phyloP scores from a whole-genome alignment of 2,113 vertebrate species.

The Cardinalis cardinalis region DNA sequence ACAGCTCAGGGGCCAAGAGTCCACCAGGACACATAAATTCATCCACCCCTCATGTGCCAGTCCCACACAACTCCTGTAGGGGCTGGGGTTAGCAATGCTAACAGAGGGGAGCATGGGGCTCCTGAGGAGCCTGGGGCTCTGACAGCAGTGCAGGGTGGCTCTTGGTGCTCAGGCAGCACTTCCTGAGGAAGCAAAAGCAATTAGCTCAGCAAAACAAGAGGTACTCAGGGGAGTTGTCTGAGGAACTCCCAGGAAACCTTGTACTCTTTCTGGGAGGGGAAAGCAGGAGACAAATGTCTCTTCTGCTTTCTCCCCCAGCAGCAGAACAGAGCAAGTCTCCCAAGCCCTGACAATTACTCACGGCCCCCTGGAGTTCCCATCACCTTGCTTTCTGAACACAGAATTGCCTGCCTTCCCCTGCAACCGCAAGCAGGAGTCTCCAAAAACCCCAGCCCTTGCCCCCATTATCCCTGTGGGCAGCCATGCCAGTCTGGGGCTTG shows the following conservation, averaged over 20 bases:
- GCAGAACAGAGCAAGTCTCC: neutral
- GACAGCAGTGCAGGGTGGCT: neutral
- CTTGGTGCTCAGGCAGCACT: neutral
- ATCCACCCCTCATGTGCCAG: neutral
- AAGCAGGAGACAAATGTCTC: neutral
- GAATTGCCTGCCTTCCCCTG: neutral
- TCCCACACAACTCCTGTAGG: neutral
- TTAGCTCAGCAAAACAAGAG: neutral
- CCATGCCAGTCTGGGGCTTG: neutral
- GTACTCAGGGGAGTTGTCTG: neutral
- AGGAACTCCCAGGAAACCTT: neutral
- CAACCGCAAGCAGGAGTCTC: neutral
- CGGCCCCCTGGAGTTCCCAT: neutral
- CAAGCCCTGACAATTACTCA: neutral
- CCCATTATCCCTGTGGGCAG: neutral
- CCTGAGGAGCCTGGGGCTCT: neutral
- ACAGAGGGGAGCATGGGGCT: neutral
- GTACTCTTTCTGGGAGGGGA: neutral
- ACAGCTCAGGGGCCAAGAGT: fast-evolving
- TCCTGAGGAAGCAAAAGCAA: neutral
- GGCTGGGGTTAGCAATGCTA: neutral
- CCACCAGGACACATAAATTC: neutral
- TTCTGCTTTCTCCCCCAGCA: neutral
- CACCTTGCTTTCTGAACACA: neutral
- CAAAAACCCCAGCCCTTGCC: neutral